Base-by-base conservation (phyloP, 2,113 vertebrate species). In the Prionailurus viverrinus region DNA sequence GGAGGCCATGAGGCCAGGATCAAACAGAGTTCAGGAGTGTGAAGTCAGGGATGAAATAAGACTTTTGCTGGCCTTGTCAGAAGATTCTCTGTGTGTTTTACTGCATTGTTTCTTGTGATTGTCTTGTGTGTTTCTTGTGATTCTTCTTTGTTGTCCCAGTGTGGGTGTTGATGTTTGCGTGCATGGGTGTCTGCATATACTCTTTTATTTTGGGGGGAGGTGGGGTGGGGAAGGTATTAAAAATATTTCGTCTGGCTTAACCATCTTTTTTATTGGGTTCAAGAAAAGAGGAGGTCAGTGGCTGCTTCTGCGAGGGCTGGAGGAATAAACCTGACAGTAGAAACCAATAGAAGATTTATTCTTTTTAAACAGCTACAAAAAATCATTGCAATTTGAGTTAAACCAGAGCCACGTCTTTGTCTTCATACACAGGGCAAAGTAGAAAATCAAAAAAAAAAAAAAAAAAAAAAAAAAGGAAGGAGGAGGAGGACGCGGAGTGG, bases 1-100 rank as follows among this genome's bases (percentile, higher is more conserved):
- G 39, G 68, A 98, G 90, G 92, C 76, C 10, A 36, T 73, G 79
- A 69, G 21, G 74, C 51, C 1, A 19, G 84, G 81, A 95, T 92
- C 91, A 91, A 31, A 61, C 0, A 0, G 95, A 97, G 80, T 97
- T 94, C 95, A 98, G 83, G 94, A 96, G 97, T 94, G 84, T 97
- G 97, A 97, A 95, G 97, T 63, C 96, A 61, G 65, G 94, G 71
- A 92, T 89, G 76, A 93, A 96, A 84, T 94, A 93, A 97, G 13
- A 73, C 76, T 97, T 94, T 87, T 69, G 68, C 55, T 91, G 65
- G 88, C 4, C 71, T 95, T 63, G 58, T 91, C 80, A 94, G 92
- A 92, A 97, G 58, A 29, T n/a, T 65, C 21, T 97, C 39, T 68
- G 31, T 83, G 41, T 96, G 78, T 91, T 95, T 94, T 39, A 92